These are phyloP conservation scores for Eremophila alpestris DNA, from an alignment of 2,797 vertebrate genomes.

Conservation along the genomic window DNA sequence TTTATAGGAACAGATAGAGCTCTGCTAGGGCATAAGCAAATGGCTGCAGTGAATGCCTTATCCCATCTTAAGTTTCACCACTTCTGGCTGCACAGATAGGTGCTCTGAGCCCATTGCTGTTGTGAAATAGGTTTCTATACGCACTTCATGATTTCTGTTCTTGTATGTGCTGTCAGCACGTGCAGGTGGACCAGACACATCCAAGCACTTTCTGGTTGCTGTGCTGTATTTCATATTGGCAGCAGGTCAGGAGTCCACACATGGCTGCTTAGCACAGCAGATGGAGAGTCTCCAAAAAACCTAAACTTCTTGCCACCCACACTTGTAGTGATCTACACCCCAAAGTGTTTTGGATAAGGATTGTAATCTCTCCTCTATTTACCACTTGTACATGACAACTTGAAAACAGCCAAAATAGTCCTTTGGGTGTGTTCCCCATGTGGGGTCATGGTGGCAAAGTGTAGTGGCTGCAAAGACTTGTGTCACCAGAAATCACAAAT, in stretches of 20 bases:
- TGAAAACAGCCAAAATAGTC: background rate
- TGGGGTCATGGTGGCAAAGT: fast-evolving
- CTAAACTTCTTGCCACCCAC: background rate
- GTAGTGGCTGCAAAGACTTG: background rate
- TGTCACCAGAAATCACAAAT: background rate
- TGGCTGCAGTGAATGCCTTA: background rate
- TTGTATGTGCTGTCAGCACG: background rate
- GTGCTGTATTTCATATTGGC: fast-evolving
- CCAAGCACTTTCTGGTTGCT: background rate
- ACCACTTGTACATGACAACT: too few relatives aligned
- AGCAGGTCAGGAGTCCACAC: background rate
- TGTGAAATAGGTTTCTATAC: background rate
- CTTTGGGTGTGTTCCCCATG: background rate
- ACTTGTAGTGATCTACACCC: background rate
- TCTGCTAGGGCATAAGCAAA: background rate
- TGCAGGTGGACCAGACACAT: background rate
- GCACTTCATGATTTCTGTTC: background rate
- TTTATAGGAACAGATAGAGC: background rate
- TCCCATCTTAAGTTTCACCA: background rate
- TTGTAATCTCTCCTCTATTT: background rate
- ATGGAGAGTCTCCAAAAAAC: background rate
- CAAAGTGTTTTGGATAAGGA: background rate
- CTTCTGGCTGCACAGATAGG: background rate
- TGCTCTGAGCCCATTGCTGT: background rate
- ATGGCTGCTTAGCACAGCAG: background rate